phyloP scores from a whole-genome alignment of 2,797 vertebrate species.

The Scomberomorus guttatus region DNA sequence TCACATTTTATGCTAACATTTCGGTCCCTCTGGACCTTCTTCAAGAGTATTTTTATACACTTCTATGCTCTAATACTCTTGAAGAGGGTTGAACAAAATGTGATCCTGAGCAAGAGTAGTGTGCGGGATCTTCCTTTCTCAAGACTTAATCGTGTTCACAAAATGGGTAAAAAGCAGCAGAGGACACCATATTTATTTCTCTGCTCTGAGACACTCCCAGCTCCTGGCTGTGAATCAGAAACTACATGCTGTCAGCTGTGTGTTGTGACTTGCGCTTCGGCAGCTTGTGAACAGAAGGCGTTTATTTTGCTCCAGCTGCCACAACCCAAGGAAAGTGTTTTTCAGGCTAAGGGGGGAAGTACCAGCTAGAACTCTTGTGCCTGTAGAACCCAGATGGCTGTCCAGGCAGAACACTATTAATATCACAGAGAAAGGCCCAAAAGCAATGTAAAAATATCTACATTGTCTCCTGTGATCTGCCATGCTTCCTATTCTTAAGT shows the following conservation, averaged over 20 bases:
- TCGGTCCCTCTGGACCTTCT: too few species aligned
- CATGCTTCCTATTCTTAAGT: constrained; percentile 25
- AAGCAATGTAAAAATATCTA: constrained; percentile 12
- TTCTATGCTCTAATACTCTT: too few species aligned
- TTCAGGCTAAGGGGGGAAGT: constrained; percentile 68
- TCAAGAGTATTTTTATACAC: too few species aligned
- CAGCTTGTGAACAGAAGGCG: constrained; percentile 83
- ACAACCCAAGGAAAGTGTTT: constrained; percentile 88
- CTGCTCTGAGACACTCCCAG: constrained; percentile 76
- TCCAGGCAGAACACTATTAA: constrained; percentile 48
- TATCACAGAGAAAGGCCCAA: constrained; percentile 42
- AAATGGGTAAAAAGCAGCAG: constrained; percentile 49
- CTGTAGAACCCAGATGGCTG: constrained; percentile 53
- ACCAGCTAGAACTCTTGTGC: constrained; percentile 51
- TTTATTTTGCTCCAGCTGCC: constrained; percentile 86
- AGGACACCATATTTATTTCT: constrained; percentile 55
- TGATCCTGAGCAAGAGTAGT: too few species aligned
- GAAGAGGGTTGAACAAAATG: too few species aligned
- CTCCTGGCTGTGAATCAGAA: constrained; percentile 76
- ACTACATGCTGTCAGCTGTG: constrained; percentile 81
- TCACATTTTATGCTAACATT: too few species aligned
- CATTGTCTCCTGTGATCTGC: constrained; percentile 34
- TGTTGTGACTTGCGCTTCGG: constrained; percentile 86
- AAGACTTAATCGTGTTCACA: constrained; percentile 26
- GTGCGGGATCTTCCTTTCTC: constrained; percentile 5